These are phyloP conservation scores for Sinonovacula constricta DNA, from an alignment of 1,140 invertebrate species.

Conservation along the genomic window DNA sequence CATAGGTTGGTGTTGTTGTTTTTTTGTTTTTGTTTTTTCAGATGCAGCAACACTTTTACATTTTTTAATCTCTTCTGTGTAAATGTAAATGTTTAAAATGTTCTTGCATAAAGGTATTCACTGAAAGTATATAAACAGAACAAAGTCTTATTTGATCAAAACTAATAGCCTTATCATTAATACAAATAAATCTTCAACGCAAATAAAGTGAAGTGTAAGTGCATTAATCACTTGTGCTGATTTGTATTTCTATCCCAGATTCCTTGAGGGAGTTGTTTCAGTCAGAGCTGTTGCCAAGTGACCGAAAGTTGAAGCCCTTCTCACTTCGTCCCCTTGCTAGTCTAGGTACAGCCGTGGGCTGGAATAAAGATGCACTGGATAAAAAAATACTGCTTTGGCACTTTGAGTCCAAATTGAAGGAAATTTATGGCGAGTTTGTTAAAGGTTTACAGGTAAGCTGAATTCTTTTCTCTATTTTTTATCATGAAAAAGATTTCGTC, in stretches of 20 bases:
- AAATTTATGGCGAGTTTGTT: constrained; percentile 87
- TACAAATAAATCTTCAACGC: too few species aligned
- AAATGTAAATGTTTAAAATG: too few species aligned
- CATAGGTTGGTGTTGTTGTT: constrained; percentile 81
- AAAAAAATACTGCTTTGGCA: constrained; percentile 82
- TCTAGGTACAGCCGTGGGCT: constrained; percentile 71
- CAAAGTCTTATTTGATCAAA: too few species aligned
- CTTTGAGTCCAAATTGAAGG: constrained; percentile 91
- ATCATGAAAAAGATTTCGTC: too few species aligned
- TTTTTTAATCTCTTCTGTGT: too few species aligned
- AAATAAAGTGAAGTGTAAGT: too few species aligned
- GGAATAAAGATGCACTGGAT: constrained; percentile 78
- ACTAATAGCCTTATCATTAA: too few species aligned
- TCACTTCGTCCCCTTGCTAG: constrained; percentile 82
- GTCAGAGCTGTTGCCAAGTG: constrained; percentile 86
- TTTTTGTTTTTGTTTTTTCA: too few species aligned
- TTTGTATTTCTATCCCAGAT: constrained; percentile 34
- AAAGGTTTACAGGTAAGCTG: constrained; percentile 82
- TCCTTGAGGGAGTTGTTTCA: constrained; percentile 85
- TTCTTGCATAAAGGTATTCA: too few species aligned
- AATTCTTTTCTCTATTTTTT: too few species aligned
- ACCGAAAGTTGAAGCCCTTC: constrained; percentile 86
- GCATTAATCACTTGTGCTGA: not conserved
- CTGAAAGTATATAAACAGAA: too few species aligned
- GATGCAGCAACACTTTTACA: too few species aligned